These are phyloP conservation scores for Rhodeus uyekii DNA, from an alignment of 2,797 vertebrate species.

Conservation along the genomic window DNA sequence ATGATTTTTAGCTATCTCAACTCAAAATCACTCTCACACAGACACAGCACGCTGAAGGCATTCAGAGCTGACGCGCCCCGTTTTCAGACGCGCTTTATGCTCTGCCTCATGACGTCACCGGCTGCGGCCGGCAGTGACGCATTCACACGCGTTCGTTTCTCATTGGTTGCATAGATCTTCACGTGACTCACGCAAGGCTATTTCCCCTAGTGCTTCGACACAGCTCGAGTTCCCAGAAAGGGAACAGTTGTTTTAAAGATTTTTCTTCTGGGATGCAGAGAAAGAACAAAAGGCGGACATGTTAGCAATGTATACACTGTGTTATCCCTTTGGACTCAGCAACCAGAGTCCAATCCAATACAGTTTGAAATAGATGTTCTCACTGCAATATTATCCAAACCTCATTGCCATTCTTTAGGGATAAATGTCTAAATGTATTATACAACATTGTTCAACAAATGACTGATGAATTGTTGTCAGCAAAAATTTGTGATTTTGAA, in stretches of 20 bases:
- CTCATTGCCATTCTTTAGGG: neutral
- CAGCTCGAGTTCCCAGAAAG: no score
- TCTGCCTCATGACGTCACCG: no score
- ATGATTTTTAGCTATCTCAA: no score
- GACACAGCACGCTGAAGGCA: no score
- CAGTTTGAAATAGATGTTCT: neutral
- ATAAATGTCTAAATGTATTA: neutral
- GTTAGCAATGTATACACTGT: neutral
- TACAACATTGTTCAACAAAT: neutral
- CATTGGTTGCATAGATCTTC: no score
- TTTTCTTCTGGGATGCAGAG: neutral
- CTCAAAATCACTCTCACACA: no score
- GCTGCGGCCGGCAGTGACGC: no score
- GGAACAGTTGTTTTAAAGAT: neutral
- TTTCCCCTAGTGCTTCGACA: no score
- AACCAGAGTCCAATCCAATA: neutral
- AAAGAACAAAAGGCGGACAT: neutral
- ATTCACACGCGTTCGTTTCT: no score
- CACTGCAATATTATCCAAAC: neutral
- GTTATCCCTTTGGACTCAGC: neutral
- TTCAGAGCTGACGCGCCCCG: no score
- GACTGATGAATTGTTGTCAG: neutral
- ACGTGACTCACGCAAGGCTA: no score
- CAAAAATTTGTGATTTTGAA: neutral
- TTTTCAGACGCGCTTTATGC: no score